phyloP scores from a whole-genome alignment of 2,888 invertebrate genomes.

The Myopa testacea region DNA sequence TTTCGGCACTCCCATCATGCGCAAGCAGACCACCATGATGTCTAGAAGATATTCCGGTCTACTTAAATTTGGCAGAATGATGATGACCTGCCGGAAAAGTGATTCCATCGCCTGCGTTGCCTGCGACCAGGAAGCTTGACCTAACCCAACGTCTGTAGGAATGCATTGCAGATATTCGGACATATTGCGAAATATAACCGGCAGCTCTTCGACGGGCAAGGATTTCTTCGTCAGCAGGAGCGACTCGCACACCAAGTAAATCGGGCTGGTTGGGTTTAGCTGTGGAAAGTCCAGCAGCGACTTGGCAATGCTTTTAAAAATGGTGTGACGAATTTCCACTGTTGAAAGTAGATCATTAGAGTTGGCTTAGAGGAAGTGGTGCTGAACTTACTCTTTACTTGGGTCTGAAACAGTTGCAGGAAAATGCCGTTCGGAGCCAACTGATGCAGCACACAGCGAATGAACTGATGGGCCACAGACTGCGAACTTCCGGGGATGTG shows the following conservation, averaged over 20 bases:
- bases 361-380: neutral
- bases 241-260: conserved; percentile 84
- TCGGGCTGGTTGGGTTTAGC: conserved; percentile 92
- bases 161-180: conserved; percentile 93
- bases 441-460: conserved; percentile 96
- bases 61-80: conserved; percentile 77
- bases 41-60: conserved; percentile 79
- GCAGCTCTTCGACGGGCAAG: conserved; percentile 77
- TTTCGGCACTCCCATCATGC: conserved; percentile 79
- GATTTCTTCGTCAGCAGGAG: conserved; percentile 80
- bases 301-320: conserved; percentile 94
- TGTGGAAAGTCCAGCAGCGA: conserved; percentile 96
- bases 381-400: conserved; percentile 78
- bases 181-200: conserved; percentile 88
- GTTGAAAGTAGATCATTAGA: conserved; percentile 17
- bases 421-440: conserved; percentile 97
- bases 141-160: conserved; percentile 81
- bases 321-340: conserved; percentile 75
- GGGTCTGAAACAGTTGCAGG: conserved; percentile 92
- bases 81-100: conserved; percentile 82
- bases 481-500: conserved; percentile 95
- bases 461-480: conserved; percentile 96
- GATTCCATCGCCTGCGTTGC: conserved; percentile 89
- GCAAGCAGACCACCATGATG: conserved; percentile 83
- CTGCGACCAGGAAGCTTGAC: conserved; percentile 81